phyloP scores from a whole-genome alignment of 2,113 vertebrate genomes.

The Raja brachyura region DNA sequence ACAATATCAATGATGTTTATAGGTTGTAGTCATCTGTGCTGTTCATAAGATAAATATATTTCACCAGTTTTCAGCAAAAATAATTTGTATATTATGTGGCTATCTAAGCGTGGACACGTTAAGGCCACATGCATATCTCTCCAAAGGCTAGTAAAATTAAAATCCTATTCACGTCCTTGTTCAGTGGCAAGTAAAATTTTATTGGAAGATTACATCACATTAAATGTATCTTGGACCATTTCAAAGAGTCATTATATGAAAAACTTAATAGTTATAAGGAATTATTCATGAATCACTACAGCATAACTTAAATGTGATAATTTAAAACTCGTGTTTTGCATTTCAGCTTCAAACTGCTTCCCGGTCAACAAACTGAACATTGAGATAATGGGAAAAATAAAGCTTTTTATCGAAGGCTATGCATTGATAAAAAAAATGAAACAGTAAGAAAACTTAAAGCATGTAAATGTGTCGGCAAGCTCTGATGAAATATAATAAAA shows the following conservation, averaged over 20 bases:
- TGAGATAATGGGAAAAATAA: neutral
- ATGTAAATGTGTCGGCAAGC: neutral
- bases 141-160: no score
- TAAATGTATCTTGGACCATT: neutral
- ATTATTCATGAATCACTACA: neutral
- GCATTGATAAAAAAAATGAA: neutral
- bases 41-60: neutral
- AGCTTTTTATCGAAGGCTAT: neutral
- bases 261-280: neutral
- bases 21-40: neutral
- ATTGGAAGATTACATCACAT: neutral
- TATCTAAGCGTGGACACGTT: no score
- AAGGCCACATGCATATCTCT: no score
- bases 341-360: neutral
- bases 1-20: neutral
- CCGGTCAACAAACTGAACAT: neutral
- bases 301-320: neutral
- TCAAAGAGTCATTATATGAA: neutral
- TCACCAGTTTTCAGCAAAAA: no score
- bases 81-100: no score
- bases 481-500: neutral
- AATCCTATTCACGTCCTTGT: no score
- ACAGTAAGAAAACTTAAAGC: neutral
- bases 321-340: neutral
- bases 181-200: neutral